These are phyloP conservation scores for Phyto melanocephala DNA, from an alignment of 2,888 invertebrate species.

Conservation along the genomic window DNA sequence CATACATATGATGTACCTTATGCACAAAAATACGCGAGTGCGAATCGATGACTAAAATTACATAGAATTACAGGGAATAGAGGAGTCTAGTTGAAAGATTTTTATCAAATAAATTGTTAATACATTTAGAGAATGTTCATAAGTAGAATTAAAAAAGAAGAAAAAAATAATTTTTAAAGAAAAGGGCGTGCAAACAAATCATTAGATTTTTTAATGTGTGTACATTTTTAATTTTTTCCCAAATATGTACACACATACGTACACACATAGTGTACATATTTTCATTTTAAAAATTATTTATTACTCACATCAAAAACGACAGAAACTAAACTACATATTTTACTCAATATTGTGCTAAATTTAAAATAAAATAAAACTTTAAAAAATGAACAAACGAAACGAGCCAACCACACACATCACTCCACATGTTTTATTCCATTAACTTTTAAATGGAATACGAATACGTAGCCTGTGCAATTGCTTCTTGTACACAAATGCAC, in stretches of 20 bases:
- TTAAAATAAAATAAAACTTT: not conserved
- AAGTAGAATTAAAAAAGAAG: too few species aligned
- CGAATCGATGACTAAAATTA: not conserved
- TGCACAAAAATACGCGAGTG: not conserved
- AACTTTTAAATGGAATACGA: not conserved
- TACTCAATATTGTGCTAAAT: not conserved
- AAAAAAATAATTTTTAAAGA: too few species aligned
- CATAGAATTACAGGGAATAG: not conserved
- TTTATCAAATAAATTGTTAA: not conserved
- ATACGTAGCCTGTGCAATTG: too few species aligned
- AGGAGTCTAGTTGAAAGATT: not conserved
- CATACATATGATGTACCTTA: too few species aligned
- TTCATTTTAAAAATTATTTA: not conserved
- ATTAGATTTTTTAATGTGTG: not conserved
- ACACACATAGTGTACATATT: not conserved
- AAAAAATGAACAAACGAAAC: not conserved
- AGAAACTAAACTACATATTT: not conserved
- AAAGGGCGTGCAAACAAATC: too few species aligned
- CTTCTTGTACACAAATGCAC: too few species aligned
- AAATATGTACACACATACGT: not conserved
- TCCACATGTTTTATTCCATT: not conserved
- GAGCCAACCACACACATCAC: not conserved
- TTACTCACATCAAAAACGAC: not conserved
- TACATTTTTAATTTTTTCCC: not conserved
- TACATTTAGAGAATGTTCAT: too few species aligned